Percentiles rank a stretch among this genome's conserved stretches.
phyloP scores from a whole-genome alignment of 2,113 vertebrate species.

The Campylomormyrus numenius region DNA sequence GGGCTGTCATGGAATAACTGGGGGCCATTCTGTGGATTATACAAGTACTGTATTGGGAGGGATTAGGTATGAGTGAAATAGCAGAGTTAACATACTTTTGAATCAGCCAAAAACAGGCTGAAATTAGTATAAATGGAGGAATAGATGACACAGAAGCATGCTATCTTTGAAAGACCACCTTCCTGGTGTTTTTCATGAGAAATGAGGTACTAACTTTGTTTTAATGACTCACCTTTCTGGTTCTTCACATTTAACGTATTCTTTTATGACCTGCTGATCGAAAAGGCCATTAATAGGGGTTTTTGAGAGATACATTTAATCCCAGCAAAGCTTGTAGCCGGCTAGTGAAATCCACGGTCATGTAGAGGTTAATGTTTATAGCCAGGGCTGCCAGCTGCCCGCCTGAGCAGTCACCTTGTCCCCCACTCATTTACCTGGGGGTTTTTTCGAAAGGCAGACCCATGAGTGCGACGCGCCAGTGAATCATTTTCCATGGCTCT shows the following conservation, averaged over 20 bases:
- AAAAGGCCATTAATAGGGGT: neutral
- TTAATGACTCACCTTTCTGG: neutral
- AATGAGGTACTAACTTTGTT: neutral
- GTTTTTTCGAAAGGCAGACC: neutral
- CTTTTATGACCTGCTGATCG: neutral
- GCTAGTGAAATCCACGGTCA: neutral
- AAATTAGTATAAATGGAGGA: neutral
- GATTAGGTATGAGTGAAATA: neutral
- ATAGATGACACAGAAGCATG: neutral
- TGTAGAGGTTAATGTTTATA: constrained; percentile 4
- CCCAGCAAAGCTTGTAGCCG: neutral
- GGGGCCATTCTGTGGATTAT: neutral
- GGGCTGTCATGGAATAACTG: neutral
- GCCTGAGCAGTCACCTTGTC: neutral
- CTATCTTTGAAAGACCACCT: neutral
- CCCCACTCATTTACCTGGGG: neutral
- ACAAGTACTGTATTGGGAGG: neutral
- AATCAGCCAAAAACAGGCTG: neutral
- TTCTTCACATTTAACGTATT: neutral
- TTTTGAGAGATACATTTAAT: neutral
- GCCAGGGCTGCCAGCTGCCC: neutral
- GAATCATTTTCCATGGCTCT: neutral
- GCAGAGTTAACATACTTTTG: neutral
- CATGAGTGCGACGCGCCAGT: neutral
- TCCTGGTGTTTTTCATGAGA: neutral